phyloP scores from a whole-genome alignment of 2,113 vertebrate genomes.

The Megaleporinus macrocephalus region DNA sequence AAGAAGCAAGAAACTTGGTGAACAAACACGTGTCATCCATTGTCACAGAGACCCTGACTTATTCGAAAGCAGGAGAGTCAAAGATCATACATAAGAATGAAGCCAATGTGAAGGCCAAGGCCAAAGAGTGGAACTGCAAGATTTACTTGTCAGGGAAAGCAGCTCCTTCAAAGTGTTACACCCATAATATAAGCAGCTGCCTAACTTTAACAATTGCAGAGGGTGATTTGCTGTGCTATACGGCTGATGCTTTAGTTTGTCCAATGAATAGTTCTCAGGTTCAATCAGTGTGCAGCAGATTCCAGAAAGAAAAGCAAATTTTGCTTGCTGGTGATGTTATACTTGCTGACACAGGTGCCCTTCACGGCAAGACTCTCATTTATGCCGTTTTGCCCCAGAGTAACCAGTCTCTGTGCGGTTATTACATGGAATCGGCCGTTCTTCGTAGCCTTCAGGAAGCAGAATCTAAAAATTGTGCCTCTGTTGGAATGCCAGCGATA shows the following conservation, averaged over 20 bases:
- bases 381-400: slow-evolving; percentile 49
- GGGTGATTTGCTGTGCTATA: slow-evolving; percentile 40
- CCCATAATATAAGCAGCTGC: slow-evolving; percentile 22
- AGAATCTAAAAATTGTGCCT: slow-evolving; percentile 37
- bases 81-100: slow-evolving; percentile 59
- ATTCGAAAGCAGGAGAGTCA: slow-evolving; percentile 61
- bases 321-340: slow-evolving; percentile 50
- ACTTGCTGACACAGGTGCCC: slow-evolving; percentile 45
- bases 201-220: slow-evolving; percentile 45
- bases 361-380: slow-evolving; percentile 50
- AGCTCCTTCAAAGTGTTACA: slow-evolving; percentile 3
- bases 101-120: slow-evolving; percentile 50
- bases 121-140: slow-evolving; percentile 50
- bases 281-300: slow-evolving; percentile 10
- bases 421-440: slow-evolving; percentile 31
- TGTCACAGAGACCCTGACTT: slow-evolving; percentile 44
- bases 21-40: slow-evolving; percentile 39
- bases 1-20: slow-evolving; percentile 41
- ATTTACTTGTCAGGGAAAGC: slow-evolving; percentile 43
- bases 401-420: slow-evolving; percentile 12
- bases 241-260: slow-evolving; percentile 52
- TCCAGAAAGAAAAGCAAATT: slow-evolving; percentile 44
- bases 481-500: slow-evolving; percentile 53
- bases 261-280: slow-evolving; percentile 46
- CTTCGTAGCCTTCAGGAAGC: slow-evolving; percentile 45